These are phyloP conservation scores for Oreochromis niloticus DNA, from an alignment of 2,113 vertebrate species.

Conservation along the genomic window DNA sequence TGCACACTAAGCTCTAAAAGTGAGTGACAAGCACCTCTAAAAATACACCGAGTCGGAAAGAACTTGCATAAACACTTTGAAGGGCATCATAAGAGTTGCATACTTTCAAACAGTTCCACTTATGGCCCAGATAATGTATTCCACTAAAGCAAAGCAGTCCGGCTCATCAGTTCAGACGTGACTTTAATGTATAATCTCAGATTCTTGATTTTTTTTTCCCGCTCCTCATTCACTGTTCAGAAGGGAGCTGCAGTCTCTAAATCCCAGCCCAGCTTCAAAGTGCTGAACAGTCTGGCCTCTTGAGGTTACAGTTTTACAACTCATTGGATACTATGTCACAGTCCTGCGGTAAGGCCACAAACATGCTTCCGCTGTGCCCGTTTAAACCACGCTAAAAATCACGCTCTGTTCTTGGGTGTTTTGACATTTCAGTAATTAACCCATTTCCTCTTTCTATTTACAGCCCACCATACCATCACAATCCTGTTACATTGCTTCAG, in stretches of 20 bases:
- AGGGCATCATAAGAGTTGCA: background rate
- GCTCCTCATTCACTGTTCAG: background rate
- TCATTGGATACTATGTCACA: slow-evolving; percentile 10
- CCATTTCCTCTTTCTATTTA: slow-evolving; percentile 28
- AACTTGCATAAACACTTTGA: background rate
- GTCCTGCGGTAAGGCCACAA: background rate
- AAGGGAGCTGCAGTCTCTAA: slow-evolving; percentile 10
- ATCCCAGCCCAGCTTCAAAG: slow-evolving; percentile 43
- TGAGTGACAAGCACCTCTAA: background rate
- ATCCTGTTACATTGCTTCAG: slow-evolving; percentile 1
- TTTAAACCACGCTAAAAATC: slow-evolving; percentile 28
- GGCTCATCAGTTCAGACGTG: slow-evolving; percentile 21
- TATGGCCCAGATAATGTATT: slow-evolving; percentile 13
- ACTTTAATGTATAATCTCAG: slow-evolving; percentile 30
- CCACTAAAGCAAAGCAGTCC: slow-evolving; percentile 4
- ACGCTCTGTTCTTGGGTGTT: slow-evolving; percentile 27
- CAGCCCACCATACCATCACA: background rate
- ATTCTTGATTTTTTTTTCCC: background rate
- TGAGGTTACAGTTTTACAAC: slow-evolving; percentile 31
- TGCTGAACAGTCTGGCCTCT: slow-evolving; percentile 4
- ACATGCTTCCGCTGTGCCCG: background rate
- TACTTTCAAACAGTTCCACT: slow-evolving; percentile 3
- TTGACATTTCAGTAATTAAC: slow-evolving; percentile 45
- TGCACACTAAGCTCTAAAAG: background rate
- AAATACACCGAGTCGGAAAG: background rate